Base-by-base conservation (phyloP, 2,113 vertebrate species). In the Columbina picui region DNA sequence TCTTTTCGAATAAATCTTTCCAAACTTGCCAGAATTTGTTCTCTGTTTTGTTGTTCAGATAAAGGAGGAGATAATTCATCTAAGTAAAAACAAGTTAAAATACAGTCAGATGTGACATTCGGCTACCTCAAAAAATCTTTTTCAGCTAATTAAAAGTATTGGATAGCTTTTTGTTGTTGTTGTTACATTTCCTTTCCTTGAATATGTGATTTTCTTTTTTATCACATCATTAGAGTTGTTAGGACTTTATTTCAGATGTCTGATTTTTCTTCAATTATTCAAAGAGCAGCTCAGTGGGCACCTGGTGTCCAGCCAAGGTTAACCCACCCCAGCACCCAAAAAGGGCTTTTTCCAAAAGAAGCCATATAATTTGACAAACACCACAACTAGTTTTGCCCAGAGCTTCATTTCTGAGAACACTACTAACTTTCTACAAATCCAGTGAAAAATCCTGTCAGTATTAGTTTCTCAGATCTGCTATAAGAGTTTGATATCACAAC, bases 1-100 rank as follows among this genome's bases (percentile, higher is more conserved):
- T 99, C 99, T 87, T 99, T 99, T 52, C 99, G 98, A 93, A 99
- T 99, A 96, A 99, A 99, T 85, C 99, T 98, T 97, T 99, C 99
- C 98, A 99, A 98, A 80, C 99, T 97, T 89, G 94, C 98, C 64
- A 99, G 98, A 96, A 99, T 99, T 97, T 99, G 99, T 77, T 99
- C 99, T 93, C 99, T 98, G 97, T 99, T 99, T 97, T 99, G 99
- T 95, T 99, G 99, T 96, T 99, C 99, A 68, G 96, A 93, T 82
- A 98, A 97, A 90, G 98, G 98, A 25, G 99, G 99, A 15, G 99
- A 99, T 94, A 99, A 94, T 60, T 99, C 99, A 97, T 98, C 99
- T 99, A 96, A 70, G 57, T 34, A 94, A 91, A 86, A 96, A 91
- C 32, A 96, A 85, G 74, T 86, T 67, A 65, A 91, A 86, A 88